Percentiles rank a stretch among this genome's conserved stretches.
Conservation (phyloP, 2,888 invertebrate species). For the Melinaea menophilus region DNA sequence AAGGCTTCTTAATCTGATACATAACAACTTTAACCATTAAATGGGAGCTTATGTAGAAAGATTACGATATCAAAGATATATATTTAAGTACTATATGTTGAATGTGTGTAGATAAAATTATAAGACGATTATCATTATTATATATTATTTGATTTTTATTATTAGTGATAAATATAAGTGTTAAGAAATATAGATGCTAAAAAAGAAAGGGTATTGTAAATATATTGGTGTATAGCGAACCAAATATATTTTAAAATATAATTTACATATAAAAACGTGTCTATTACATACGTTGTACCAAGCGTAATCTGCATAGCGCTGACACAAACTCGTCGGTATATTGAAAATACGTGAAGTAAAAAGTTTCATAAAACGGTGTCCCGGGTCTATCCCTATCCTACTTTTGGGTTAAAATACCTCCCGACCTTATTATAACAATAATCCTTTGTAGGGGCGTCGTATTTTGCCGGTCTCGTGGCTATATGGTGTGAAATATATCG, state of each 20-base stretch:
- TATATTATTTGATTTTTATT: no score
- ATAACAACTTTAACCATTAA: constrained; percentile 15
- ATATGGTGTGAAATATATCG: background rate
- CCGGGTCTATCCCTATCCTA: constrained; percentile 21
- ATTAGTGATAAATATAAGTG: no score
- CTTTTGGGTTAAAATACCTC: constrained; percentile 26
- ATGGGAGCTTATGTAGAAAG: background rate
- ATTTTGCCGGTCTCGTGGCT: constrained; percentile 3
- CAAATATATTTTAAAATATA: background rate
- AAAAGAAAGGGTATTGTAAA: background rate
- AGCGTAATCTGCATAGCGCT: background rate
- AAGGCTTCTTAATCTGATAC: no score
- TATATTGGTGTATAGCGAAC: no score
- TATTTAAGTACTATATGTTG: background rate
- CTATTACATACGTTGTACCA: background rate
- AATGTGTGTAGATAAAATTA: no score
- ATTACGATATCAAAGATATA: background rate
- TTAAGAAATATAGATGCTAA: background rate
- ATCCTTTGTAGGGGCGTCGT: background rate
- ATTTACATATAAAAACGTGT: background rate
- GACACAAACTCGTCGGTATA: background rate
- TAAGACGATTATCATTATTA: no score
- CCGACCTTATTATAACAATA: constrained; percentile 25
- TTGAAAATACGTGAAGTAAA: constrained; percentile 15
- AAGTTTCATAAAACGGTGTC: constrained; percentile 19